Evolutionary conservation across 2,888 invertebrate species (phyloP), one percentile per base, ranked within the genome.

Genomic region (Tuberolachnus salignus): DNA sequence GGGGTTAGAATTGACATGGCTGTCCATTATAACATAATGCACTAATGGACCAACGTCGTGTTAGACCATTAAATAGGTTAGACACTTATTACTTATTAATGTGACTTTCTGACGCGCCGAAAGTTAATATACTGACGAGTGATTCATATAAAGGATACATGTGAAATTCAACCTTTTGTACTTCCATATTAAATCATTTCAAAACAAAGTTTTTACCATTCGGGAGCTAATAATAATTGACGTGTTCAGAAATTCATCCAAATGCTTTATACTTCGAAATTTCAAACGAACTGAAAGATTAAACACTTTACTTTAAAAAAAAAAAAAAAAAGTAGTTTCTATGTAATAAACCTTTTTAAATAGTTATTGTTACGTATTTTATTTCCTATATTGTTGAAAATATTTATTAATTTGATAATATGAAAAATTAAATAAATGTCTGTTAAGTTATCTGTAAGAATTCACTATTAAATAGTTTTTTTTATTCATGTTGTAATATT

Each of bases 161-260:
- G 53, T 53, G 23, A 64, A 73, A 64, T 72, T 34, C 34, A 23
- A 16, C 61, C 23, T 23, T n/a, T 6, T 10, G 64, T 6, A 34
- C 3, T 74, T 53, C 44, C 53, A 3, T 42, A 64, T 44, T 44
- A 21, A 74, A 74, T 53, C 64, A 44, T 53, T 74, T 63, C 44
- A 44, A 74, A 74, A 74, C 64, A 64, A 74, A 74, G 63, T 74
- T 74, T 53, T 8, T 23, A 23, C 73, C 73, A 53, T 44, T 64
- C 4, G 63, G 23, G 44, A 64, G 63, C 63, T 64, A 74, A 74
- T 64, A 74, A 74, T 64, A 74, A 74, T 73, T 74, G 42, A 74
- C 63, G 23, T 64, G 73, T 74, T 74, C 42, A 23, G 53, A 53
- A 63, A 64, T 74, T 42, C 53, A 4, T 23, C 14, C 64, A 21